Evolutionary conservation across 1,140 invertebrate species (phyloP), one percentile per base, ranked within the genome.

Genomic region (Drosophila miranda): DNA sequence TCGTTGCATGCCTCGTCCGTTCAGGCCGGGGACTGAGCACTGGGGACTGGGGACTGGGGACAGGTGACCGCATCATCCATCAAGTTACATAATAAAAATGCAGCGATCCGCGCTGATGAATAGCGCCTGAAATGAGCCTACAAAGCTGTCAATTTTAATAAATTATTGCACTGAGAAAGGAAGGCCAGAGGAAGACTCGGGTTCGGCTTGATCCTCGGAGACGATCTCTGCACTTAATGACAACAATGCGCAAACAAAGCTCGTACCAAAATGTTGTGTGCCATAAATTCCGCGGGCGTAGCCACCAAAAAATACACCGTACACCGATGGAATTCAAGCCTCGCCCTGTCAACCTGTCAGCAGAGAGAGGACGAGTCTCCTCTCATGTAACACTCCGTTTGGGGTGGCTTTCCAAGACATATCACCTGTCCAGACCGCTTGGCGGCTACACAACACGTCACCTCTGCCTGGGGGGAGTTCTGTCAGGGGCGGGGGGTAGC

Each of bases 121-220:
- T 89, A 89, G 87, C 88, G 79, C 87, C 80, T 89, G 76, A 83
- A 89, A 89, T 90, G 82, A 89, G 88, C 88, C 79, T 81, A 83
- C 88, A 89, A 87, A 89, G 77, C 88, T 89, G 88, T 89, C 88
- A 89, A 89, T 90, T 89, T 89, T 81, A 89, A 88, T 89, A 89
- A 89, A 87, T 89, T 90, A 89, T 90, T 75, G 66, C 83, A 63
- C 54, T 60, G 79, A 76, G 77, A 86, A 81, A 54, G 62, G 14
- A 81, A 54, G 62, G 14, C 23, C 16, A 43, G 19, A 30, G n/a
- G 19, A 45, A 21, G 48, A 11, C 45, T 45, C 28, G 14, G 16
- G 16, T 30, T 11, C 8, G 6, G 14, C 58, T 26, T 51, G 51
- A 54, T 67, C 64, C 64, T 68, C 62, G 30, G 2, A 3, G 30